Evolutionary conservation across 2,797 vertebrate genomes (phyloP), one percentile per base, ranked within the genome.

Genomic region (Otolemur crassicaudatus): DNA sequence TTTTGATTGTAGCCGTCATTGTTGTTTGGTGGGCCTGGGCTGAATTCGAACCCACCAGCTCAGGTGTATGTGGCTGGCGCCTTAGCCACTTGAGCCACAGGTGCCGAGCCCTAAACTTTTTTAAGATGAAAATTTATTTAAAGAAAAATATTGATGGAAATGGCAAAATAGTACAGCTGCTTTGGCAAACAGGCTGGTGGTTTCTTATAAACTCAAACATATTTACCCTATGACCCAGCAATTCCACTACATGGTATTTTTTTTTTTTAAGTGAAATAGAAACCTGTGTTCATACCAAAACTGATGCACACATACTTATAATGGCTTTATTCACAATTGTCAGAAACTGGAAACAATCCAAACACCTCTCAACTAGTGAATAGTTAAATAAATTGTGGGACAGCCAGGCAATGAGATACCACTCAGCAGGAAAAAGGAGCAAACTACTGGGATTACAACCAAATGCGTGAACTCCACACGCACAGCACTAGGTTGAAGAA

Each of bases 81-180:
- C 37, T 40, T 40, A 40, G 40, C 40, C 40, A 40, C 40, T 40
- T 40, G 40, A 40, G 40, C 40, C 40, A 40, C 40, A 40, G 40
- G 40, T 40, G 40, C 40, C 40, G 40, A 40, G 40, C 40, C 40
- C 40, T 40, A 75, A 88, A 67, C 46, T 56, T 61, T 73, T 53
- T n/a, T 73, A 83, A 90, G 73, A 37, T 76, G 19, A 90, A 87
- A 53, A 40, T 63, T 34, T 87, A 81, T 84, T 91, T 79, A 75
- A 87, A 92, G 76, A 86, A 80, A 58, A 87, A 92, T 90, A 83
- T 56, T 75, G 60, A 69, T 73, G 25, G 65, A 90, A 80, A 85
- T 75, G 20, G 20, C 63, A 91, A 43, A 91, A 67, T 31, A 46
- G 14, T 29, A 31, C 2, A 72, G 63, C 6, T 25, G 40, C 83